Conservation (phyloP, 2,797 vertebrate species). For the Cynodonichthys magdalenae region DNA sequence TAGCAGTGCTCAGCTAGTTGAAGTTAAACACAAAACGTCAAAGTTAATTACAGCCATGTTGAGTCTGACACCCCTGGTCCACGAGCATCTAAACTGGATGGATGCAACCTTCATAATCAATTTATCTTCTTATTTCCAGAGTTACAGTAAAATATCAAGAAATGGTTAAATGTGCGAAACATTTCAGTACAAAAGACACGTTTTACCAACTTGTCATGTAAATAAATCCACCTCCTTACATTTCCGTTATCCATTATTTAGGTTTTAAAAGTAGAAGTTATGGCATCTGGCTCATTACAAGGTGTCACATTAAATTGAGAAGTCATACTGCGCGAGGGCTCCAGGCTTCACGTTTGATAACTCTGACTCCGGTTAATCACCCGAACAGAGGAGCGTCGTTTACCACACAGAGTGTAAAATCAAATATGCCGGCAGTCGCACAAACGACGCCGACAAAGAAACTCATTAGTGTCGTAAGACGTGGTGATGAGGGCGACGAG, state of each 20-base stretch:
- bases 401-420: constrained; percentile 44
- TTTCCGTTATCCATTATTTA: constrained; percentile 24
- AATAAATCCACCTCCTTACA: constrained; percentile 13
- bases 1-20: no score
- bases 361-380: constrained; percentile 47
- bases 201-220: constrained; percentile 2
- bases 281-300: constrained; percentile 39
- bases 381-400: constrained; percentile 30
- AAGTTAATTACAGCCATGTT: no score
- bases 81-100: no score
- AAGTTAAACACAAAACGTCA: no score
- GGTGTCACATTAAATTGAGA: constrained; percentile 46
- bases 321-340: constrained; percentile 21
- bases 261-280: constrained; percentile 27
- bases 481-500: constrained; percentile 52
- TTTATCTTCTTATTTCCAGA: no score
- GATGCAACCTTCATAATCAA: not conserved
- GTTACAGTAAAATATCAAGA: no score
- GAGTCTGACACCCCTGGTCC: no score
- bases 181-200: not conserved
- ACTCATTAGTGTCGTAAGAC: constrained; percentile 50
- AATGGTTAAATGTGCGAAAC: not conserved
- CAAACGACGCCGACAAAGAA: constrained; percentile 58
- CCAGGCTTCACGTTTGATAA: constrained; percentile 40
- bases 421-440: constrained; percentile 48